Percentiles rank a stretch among this genome's conserved stretches.
These are phyloP conservation scores for Nomada fabriciana DNA, from an alignment of 2,888 invertebrate genomes.

Conservation along the genomic window DNA sequence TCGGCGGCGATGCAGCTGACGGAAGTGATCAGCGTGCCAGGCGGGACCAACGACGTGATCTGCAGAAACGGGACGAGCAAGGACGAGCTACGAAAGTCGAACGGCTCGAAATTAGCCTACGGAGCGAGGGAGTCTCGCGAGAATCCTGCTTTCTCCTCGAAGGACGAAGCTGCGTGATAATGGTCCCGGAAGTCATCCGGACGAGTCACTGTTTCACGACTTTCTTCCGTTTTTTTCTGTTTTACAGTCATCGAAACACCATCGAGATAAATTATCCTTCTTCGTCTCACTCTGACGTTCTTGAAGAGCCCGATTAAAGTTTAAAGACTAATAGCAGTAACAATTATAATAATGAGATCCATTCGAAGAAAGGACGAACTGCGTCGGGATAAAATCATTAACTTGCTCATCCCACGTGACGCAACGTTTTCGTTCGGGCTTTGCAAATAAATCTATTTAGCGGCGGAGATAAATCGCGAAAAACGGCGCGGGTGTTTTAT, in stretches of 20 bases:
- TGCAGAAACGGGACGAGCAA: conserved; percentile 75
- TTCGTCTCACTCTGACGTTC: not conserved
- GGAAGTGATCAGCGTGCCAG: conserved; percentile 70
- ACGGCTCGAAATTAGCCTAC: conserved; percentile 15
- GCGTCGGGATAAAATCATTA: conserved; percentile 31
- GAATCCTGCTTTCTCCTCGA: conserved; percentile 57
- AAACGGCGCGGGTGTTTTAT: too few species aligned
- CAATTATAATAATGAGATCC: not conserved
- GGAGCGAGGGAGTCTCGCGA: conserved; percentile 35
- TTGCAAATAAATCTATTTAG: conserved; percentile 34
- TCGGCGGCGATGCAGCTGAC: conserved; percentile 75
- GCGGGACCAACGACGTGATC: conserved; percentile 10
- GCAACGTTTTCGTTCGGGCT: conserved; percentile 1
- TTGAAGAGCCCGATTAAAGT: not conserved
- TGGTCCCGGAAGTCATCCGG: not conserved
- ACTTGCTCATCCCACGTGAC: conserved; percentile 29
- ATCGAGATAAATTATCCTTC: too few species aligned
- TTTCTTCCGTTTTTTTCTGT: not conserved
- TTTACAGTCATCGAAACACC: not conserved
- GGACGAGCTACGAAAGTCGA: conserved; percentile 36
- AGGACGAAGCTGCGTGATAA: conserved; percentile 54
- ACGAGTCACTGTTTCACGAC: not conserved
- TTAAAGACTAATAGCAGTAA: not conserved
- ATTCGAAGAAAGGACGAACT: not conserved
- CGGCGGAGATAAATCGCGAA: conserved; percentile 29